These are phyloP conservation scores for Colistium nudipinnis DNA, from an alignment of 2,113 vertebrate species.

Conservation along the genomic window DNA sequence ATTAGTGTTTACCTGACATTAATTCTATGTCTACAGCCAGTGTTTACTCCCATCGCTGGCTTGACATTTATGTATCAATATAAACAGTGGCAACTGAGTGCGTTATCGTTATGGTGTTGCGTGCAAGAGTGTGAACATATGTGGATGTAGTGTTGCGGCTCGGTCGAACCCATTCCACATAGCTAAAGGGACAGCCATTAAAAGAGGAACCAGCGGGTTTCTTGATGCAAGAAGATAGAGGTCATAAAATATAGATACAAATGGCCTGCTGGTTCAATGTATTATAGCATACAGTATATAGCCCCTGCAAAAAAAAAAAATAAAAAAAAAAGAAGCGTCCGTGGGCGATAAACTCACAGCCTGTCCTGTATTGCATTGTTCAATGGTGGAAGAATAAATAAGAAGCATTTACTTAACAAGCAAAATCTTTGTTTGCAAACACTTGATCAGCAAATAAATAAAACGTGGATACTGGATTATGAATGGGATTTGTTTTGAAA, in stretches of 20 bases:
- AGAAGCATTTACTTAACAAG: not conserved
- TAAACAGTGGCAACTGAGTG: slow-evolving; percentile 37
- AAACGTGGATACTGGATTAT: slow-evolving; percentile 10
- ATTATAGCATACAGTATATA: slow-evolving; percentile 2
- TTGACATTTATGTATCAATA: slow-evolving; percentile 26
- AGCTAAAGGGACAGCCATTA: slow-evolving; percentile 15
- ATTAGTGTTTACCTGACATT: too few relatives aligned
- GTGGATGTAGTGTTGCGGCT: slow-evolving; percentile 23
- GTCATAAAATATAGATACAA: slow-evolving; percentile 51
- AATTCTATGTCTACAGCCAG: slow-evolving; percentile 7
- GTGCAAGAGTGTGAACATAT: slow-evolving; percentile 9
- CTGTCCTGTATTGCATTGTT: not conserved
- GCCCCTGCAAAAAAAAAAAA: not conserved
- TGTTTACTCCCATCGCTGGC: slow-evolving; percentile 28
- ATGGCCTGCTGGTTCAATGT: slow-evolving; percentile 16
- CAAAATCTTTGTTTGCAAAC: slow-evolving; percentile 1
- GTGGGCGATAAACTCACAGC: not conserved
- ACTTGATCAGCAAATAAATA: slow-evolving; percentile 4
- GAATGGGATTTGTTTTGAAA: too few relatives aligned
- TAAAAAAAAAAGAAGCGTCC: slow-evolving; percentile 22
- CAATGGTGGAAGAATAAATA: slow-evolving; percentile 4
- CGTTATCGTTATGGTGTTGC: slow-evolving; percentile 41
- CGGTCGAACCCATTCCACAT: not conserved
- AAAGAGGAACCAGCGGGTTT: slow-evolving; percentile 24
- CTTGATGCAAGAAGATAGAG: slow-evolving; percentile 40